Percentiles rank a stretch among this genome's conserved stretches.
Conservation (phyloP, 1,140 invertebrate genomes). For the Thaumetopoea pityocampa region DNA sequence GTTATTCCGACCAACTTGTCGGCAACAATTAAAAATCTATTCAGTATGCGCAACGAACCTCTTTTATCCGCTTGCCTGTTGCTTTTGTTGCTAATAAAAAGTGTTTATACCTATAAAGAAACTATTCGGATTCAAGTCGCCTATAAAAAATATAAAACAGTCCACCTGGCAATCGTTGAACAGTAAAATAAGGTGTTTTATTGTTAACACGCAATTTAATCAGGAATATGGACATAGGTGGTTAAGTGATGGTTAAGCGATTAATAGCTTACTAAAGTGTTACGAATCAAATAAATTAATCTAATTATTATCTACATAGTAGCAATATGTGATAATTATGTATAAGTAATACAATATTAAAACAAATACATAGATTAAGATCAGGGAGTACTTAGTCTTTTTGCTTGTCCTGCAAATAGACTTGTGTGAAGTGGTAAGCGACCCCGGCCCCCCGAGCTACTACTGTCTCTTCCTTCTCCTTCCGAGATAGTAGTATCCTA, state of each 20-base stretch:
- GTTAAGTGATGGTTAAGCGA: conserved; percentile 19
- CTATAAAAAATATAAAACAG: conserved; percentile 37
- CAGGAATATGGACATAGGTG: conserved; percentile 36
- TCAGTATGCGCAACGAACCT: conserved; percentile 45
- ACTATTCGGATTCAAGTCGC: conserved; percentile 49
- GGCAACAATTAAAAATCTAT: conserved; percentile 63
- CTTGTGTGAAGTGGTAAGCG: too few species aligned
- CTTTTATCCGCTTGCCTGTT: conserved; percentile 38
- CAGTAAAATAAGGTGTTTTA: conserved; percentile 48
- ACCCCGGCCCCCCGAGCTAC: too few species aligned
- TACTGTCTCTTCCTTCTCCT: too few species aligned
- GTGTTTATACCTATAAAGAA: conserved; percentile 42
- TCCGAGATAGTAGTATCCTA: too few species aligned
- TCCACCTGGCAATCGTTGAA: conserved; percentile 38
- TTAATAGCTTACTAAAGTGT: conserved; percentile 17
- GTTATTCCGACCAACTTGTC: conserved; percentile 42
- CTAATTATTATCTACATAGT: too few species aligned
- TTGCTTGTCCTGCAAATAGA: too few species aligned
- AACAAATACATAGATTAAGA: too few species aligned
- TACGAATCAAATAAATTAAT: conserved; percentile 21
- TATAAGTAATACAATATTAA: too few species aligned
- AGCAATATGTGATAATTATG: too few species aligned
- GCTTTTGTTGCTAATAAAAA: conserved; percentile 65
- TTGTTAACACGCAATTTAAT: conserved; percentile 49
- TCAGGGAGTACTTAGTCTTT: too few species aligned